A percentile compares a stretch with the other conserved stretches of the same genome.
These are phyloP conservation scores for Porites evermanni DNA, from an alignment of 92 coral and sea anemone genomes.

Conservation along the genomic window DNA sequence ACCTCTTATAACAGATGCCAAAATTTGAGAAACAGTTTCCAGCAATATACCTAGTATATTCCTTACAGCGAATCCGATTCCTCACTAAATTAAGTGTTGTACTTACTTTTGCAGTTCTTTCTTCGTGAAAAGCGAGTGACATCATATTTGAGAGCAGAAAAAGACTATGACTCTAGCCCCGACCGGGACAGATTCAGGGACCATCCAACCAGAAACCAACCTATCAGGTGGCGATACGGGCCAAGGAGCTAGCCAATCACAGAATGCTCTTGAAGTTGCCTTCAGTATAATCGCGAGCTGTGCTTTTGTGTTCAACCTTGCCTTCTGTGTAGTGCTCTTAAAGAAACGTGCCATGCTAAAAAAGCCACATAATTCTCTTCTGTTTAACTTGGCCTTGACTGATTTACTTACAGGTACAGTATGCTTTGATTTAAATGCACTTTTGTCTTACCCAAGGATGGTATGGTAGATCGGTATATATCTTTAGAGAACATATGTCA, in stretches of 20 bases:
- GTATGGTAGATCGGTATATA: too few species aligned
- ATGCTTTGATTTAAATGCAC: neutral
- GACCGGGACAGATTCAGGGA: neutral
- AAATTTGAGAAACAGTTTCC: neutral
- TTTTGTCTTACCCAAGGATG: too few species aligned
- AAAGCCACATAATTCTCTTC: conserved; percentile 36
- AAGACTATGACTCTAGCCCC: neutral
- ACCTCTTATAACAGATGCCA: neutral
- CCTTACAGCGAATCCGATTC: neutral
- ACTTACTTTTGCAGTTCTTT: conserved; percentile 1
- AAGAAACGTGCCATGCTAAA: conserved; percentile 25
- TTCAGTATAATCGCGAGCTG: conserved; percentile 40
- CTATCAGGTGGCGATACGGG: neutral
- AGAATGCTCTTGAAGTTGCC: neutral
- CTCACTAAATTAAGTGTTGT: neutral
- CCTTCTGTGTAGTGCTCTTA: conserved; percentile 30
- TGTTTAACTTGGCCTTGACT: conserved; percentile 38
- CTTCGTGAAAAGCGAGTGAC: neutral
- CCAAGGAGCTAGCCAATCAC: conserved; percentile 8
- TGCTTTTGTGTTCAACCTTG: conserved; percentile 33
- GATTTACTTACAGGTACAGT: conserved; percentile 34
- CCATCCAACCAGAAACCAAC: conserved; percentile 7
- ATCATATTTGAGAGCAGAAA: neutral
- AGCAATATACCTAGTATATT: neutral
- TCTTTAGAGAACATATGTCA: too few species aligned